Base-by-base conservation (phyloP, 2,797 vertebrate genomes). In the Acanthurus tractus region DNA sequence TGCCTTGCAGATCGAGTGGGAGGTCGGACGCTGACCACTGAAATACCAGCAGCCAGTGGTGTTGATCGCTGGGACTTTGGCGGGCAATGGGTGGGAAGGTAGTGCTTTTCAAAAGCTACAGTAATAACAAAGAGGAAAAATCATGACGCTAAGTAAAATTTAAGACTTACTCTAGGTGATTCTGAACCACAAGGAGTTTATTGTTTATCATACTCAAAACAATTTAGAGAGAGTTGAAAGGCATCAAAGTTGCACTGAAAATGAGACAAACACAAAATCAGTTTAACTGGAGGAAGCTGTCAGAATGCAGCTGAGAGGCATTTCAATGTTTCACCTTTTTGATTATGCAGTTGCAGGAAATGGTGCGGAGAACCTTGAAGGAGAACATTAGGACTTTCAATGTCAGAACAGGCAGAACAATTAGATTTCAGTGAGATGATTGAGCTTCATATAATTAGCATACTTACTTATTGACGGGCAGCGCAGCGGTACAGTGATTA, bases 41-140 rank as follows among this genome's bases (percentile, higher is more conserved):
- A 88, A 23, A 66, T 95, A 45, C 93, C 93, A 2, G 93, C 93
- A 46, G 89, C 93, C 52, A 72, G 61, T 50, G 94, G 94, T 3
- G 58, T 68, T n/a, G 94, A 95, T 66, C 45, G 45, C n/a, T 96
- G 95, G 94, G 95, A 95, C 79, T 80, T 96, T 52, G 94, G 94
- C 29, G 95, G 93, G 0, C 95, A 96, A 77, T 95, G 95, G 95
- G 93, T 95, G 2, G 91, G 90, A 81, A 94, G 94, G 94, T 95
- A 92, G 85, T 52, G 53, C 29, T 23, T 36, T 57, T 58, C 34
- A 36, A 54, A 67, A 57, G 56, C 36, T 56, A 61, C 13, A 25
- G 4, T 3, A 38, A 50, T 42, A 53, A 40, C 12, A 45, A 22
- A 42, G 15, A 46, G 3, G 9, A 22, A 18, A 44, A 22, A 48